These are phyloP conservation scores for Platyura marginata DNA, from an alignment of 1,140 invertebrate genomes.

Conservation along the genomic window DNA sequence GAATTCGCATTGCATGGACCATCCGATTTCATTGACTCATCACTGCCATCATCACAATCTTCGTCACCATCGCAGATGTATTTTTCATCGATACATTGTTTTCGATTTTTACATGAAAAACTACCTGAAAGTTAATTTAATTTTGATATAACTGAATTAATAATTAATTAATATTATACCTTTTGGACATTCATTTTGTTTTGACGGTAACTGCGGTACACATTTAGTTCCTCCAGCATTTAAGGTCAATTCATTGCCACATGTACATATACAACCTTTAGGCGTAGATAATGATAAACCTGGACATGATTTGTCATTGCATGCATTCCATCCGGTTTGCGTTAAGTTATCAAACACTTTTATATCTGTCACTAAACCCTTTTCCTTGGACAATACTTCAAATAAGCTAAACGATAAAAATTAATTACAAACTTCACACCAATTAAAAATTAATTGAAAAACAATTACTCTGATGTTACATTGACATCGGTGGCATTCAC, in stretches of 20 bases:
- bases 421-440: neutral
- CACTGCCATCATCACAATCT: constrained; percentile 70
- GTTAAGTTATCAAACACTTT: constrained; percentile 14
- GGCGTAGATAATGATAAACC: constrained; percentile 20
- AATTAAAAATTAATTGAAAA: neutral
- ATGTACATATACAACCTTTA: constrained; percentile 16
- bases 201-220: constrained; percentile 10
- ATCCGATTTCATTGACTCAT: constrained; percentile 40
- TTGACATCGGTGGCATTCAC: neutral
- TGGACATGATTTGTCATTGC: constrained; percentile 17
- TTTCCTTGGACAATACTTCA: neutral
- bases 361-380: constrained; percentile 7
- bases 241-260: constrained; percentile 16
- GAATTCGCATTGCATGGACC: constrained; percentile 21
- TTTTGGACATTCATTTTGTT: neutral
- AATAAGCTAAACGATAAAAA: neutral
- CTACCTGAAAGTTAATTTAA: too few species aligned
- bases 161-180: too few species aligned
- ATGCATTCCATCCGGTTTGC: constrained; percentile 10
- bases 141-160: too few species aligned
- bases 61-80: constrained; percentile 58
- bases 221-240: constrained; percentile 20
- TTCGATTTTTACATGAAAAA: constrained; percentile 10
- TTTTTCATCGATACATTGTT: constrained; percentile 30
- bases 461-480: neutral